A percentile compares a stretch with the other conserved stretches of the same genome.
phyloP scores from a whole-genome alignment of 2,797 vertebrate species.

The Typhlichthys subterraneus region DNA sequence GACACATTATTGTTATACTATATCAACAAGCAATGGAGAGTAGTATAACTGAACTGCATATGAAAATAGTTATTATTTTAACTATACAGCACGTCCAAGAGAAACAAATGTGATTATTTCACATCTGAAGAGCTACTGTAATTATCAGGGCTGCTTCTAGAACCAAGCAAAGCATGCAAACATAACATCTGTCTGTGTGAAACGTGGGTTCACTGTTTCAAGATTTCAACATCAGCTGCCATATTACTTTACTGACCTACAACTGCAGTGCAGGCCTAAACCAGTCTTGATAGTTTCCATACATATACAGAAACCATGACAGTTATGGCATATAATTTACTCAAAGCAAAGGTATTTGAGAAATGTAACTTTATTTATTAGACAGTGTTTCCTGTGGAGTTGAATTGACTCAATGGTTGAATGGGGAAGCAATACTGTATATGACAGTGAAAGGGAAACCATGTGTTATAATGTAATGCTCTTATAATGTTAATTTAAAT shows the following conservation, averaged over 20 bases:
- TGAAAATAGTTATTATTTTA: no score
- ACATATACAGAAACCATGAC: constrained; percentile 1
- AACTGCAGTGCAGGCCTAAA: neutral
- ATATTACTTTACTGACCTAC: neutral
- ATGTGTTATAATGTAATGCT: no score
- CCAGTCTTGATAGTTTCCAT: neutral
- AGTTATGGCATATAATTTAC: constrained; percentile 7
- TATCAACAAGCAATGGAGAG: no score
- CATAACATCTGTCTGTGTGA: neutral
- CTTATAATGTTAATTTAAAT: no score
- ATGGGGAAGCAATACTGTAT: neutral
- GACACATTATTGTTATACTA: no score
- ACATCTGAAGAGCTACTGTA: no score
- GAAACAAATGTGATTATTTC: no score
- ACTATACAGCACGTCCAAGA: no score
- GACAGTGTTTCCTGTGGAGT: constrained; percentile 29
- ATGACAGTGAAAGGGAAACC: neutral
- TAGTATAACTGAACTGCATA: no score
- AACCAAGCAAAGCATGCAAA: no score
- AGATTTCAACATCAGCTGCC: no score
- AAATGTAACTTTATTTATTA: constrained; percentile 41
- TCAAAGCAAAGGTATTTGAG: constrained; percentile 2
- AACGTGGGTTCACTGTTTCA: neutral
- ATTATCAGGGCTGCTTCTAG: no score
- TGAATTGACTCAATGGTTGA: constrained; percentile 30